Percentiles rank a stretch among this genome's conserved stretches.
Evolutionary conservation across 2,113 vertebrate species (phyloP).

Genomic region (Myodes glareolus): DNA sequence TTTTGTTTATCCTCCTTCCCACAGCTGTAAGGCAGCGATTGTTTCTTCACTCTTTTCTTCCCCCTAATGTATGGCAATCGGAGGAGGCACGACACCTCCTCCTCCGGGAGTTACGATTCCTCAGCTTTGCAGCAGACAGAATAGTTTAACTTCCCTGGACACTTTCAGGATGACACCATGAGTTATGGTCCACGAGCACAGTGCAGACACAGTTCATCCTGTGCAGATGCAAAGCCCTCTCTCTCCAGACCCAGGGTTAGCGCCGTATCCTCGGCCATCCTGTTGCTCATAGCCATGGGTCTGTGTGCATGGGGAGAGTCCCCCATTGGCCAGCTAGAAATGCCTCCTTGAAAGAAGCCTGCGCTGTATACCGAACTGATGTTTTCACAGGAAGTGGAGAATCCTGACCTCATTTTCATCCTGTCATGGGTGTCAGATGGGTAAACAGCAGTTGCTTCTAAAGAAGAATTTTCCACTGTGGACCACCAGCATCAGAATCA

Average conservation of each 20-base stretch:
- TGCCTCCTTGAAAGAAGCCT: not conserved
- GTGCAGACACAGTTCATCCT: not conserved
- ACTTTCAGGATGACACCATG: not conserved
- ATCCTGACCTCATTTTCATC: not conserved
- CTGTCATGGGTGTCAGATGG: not conserved
- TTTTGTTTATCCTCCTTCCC: not conserved
- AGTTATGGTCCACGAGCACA: not conserved
- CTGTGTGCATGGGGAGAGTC: not conserved
- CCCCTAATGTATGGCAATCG: not conserved
- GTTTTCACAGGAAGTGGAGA: not conserved
- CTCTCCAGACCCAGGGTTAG: not conserved
- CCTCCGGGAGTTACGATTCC: not conserved
- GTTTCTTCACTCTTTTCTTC: not conserved
- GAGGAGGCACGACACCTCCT: not conserved
- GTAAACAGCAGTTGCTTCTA: not conserved
- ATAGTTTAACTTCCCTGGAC: slow-evolving; percentile 10
- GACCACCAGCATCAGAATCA: not conserved
- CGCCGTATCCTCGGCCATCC: not conserved
- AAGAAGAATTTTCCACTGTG: slow-evolving; percentile 10
- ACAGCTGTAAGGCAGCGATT: not conserved
- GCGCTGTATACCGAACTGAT: not conserved
- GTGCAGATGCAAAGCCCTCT: not conserved
- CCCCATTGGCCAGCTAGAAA: not conserved
- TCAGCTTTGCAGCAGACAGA: slow-evolving; percentile 42
- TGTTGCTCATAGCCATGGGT: not conserved